Conservation (phyloP, 1,140 invertebrate species). For the Pemphigus obesinymphae region DNA sequence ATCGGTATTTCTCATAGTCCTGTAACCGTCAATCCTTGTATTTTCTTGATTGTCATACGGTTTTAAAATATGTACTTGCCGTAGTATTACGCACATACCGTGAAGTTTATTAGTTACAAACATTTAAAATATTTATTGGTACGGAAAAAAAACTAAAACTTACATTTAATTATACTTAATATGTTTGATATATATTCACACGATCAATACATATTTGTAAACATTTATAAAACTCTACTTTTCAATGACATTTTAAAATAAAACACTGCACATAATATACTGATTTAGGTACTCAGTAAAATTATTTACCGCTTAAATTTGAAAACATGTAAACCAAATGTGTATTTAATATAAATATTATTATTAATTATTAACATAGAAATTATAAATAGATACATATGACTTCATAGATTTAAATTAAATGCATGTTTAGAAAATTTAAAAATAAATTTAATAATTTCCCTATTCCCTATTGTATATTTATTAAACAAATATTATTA, state of each 20-base stretch:
- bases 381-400: no score
- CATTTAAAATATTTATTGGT: conserved; percentile 20
- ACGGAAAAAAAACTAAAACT: not conserved
- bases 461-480: no score
- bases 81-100: not conserved
- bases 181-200: conserved; percentile 9
- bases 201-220: conserved; percentile 21
- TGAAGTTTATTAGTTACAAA: not conserved
- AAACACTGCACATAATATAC: not conserved
- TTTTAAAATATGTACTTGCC: conserved; percentile 12
- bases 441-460: no score
- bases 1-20: not conserved
- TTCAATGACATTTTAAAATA: not conserved
- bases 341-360: no score
- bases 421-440: no score
- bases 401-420: no score
- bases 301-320: no score
- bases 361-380: no score
- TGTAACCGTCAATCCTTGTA: conserved; percentile 3
- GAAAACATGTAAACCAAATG: no score
- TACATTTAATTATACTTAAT: not conserved
- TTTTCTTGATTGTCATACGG: not conserved
- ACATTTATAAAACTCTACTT: not conserved
- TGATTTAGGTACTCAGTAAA: no score
- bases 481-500: no score